Conservation (phyloP, 2,797 vertebrate genomes). For the Pseudopleuronectes americanus region DNA sequence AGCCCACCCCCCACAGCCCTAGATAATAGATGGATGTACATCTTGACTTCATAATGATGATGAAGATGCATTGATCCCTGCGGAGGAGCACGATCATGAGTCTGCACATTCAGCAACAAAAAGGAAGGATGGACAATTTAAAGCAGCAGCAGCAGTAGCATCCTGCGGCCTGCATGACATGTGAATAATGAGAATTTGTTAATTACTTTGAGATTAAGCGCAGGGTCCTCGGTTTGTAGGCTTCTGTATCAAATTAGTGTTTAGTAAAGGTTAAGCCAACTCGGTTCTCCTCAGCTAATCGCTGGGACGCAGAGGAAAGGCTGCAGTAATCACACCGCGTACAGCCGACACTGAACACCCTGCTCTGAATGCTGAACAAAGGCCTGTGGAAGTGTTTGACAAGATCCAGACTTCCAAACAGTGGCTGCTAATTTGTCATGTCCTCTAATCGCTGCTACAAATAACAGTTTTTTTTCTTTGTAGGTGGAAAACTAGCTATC, state of each 20-base stretch:
- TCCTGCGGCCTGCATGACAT: constrained; percentile 37
- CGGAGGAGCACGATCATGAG: no score
- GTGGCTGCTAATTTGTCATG: constrained; percentile 29
- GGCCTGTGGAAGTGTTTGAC: constrained; percentile 35
- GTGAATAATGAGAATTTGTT: constrained; percentile 61
- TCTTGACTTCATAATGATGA: no score
- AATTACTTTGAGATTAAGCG: constrained; percentile 67
- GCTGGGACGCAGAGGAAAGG: constrained; percentile 52
- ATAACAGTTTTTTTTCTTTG: constrained; percentile 20
- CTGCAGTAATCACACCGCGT: constrained; percentile 41
- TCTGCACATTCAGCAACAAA: no score
- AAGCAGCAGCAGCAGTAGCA: constrained; percentile 6
- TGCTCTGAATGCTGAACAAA: constrained; percentile 19
- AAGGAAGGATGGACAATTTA: constrained; percentile 8
- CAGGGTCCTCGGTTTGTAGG: constrained; percentile 40
- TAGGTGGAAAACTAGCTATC: not conserved
- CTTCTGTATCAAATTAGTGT: constrained; percentile 56
- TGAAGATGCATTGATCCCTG: no score
- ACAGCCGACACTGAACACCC: constrained; percentile 23
- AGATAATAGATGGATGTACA: no score
- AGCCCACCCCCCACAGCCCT: no score
- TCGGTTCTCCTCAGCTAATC: constrained; percentile 51
- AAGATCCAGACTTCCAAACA: constrained; percentile 33
- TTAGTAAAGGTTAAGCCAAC: constrained; percentile 54
- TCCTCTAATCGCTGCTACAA: constrained; percentile 25